Base-by-base conservation (phyloP, 1,140 invertebrate species). In the Apolygus lucorum region DNA sequence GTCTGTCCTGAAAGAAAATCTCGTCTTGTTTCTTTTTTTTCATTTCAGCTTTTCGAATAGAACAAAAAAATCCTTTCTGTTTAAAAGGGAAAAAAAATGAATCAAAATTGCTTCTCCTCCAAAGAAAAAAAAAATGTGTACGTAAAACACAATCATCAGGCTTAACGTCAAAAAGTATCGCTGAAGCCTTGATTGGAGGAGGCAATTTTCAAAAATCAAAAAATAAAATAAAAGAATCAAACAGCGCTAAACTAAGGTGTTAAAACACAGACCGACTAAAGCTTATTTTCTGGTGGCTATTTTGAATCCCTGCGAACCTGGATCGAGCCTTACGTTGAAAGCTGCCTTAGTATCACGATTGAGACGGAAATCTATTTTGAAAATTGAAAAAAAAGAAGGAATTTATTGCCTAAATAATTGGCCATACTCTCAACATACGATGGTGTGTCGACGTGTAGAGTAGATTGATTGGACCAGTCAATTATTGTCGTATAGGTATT, bases 1-100 rank as follows among this genome's bases (percentile, higher is more conserved):
- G 64, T 28, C 64, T 34, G 28, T 66, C 64, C 64, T 66, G 64
- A 66, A 66, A 66, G 64, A 66, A 66, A 66, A 66, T 14, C 8
- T 29, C 28, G 27, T 66, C 29, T 66, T n/a, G 64, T 28, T 59
- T 59, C 54, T 59, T 59, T 59, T 59, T 49, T 59, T 59, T 59
- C 54, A 14, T 59, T 59, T 22, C 54, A 59, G 54, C 4, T n/a
- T n/a, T n/a, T n/a, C n/a, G n/a, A n/a, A n/a, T n/a, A n/a, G n/a
- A n/a, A n/a, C n/a, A n/a, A n/a, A n/a, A n/a, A n/a, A n/a, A n/a
- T n/a, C n/a, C n/a, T n/a, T n/a, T n/a, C n/a, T n/a, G n/a, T n/a
- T n/a, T n/a, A n/a, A n/a, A n/a, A n/a, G n/a, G n/a, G n/a, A n/a
- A n/a, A n/a, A n/a, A n/a, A n/a, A n/a, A n/a, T n/a, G n/a, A n/a